Base-by-base conservation (phyloP, 2,888 invertebrate species). In the Carabus problematicus region DNA sequence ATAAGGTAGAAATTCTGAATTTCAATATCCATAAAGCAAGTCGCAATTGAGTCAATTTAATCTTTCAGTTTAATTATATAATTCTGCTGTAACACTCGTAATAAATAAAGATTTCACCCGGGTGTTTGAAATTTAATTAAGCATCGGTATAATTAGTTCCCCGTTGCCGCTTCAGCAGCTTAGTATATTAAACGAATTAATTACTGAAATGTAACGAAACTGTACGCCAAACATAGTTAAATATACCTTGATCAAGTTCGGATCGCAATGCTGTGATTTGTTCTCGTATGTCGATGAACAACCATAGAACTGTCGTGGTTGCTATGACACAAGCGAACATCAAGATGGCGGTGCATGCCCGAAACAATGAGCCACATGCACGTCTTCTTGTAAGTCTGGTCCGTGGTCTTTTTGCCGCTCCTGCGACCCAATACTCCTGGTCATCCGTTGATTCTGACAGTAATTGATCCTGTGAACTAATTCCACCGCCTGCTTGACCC, bases 231-330 rank as follows among this genome's bases (percentile, higher is more conserved):
- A 29, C 18, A 70, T 64, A 58, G 42, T 8, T 56, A 3, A 40
- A 43, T 14, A n/a, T 82, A 89, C 89, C 89, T 88, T 87, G 85
- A 75, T 89, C 88, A 81, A 89, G 85, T 78, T 89, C 88, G 71
- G 84, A 85, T 73, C 89, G 83, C 19, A 89, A 84, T 45, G 86
- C 86, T 47, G 86, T 86, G 70, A 89, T 87, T 79, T 89, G 89
- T 74, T 88, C 84, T 75, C 89, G 84, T 63, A 89, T 87, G 76
- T 89, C 89, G 67, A 88, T 87, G 80, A 89, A 89, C 63, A 89
- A 84, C 89, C 89, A 89, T 71, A 89, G 83, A 70, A 89, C 86
- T 41, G 88, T 87, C 43, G 88, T 86, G 8, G 89, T 89, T 11
- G 88, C 87, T 40, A 89, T 85, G 59, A 88, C 85, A 76, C 88